Percentiles rank a stretch among this genome's conserved stretches.
Evolutionary conservation across 2,113 vertebrate species (phyloP).

Genomic region (Tinamus guttatus): DNA sequence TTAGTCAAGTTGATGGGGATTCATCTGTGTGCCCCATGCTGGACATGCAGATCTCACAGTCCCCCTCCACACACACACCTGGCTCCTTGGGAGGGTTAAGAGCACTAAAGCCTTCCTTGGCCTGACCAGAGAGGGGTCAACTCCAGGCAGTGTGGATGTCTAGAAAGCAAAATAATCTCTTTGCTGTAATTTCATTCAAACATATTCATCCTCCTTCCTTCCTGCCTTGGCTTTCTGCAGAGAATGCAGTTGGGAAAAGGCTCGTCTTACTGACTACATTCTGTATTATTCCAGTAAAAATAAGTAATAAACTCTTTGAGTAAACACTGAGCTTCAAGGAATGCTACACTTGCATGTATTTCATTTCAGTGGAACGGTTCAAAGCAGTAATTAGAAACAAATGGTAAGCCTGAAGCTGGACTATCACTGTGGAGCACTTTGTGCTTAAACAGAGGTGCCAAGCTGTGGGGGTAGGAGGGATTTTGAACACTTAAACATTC

Average conservation of each 20-base stretch:
- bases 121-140: background rate
- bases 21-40: background rate
- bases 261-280: slow-evolving; percentile 51
- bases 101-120: background rate
- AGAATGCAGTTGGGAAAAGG: slow-evolving; percentile 28
- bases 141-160: background rate
- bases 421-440: background rate
- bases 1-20: accelerated
- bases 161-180: slow-evolving; percentile 43
- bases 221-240: slow-evolving; percentile 22
- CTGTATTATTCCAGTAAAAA: slow-evolving; percentile 66
- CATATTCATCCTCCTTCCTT: slow-evolving; percentile 11
- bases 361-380: slow-evolving; percentile 36
- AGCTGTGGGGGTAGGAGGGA: background rate
- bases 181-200: slow-evolving; percentile 58
- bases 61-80: background rate
- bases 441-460: slow-evolving; percentile 8
- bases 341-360: slow-evolving; percentile 56
- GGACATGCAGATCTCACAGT: background rate
- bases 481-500: background rate
- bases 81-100: background rate
- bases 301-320: slow-evolving; percentile 68
- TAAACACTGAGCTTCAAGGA: slow-evolving; percentile 56
- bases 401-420: background rate
- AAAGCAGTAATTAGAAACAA: slow-evolving; percentile 65